Evolutionary conservation across 2,888 invertebrate species (phyloP).

Genomic region (Baccha elongata): DNA sequence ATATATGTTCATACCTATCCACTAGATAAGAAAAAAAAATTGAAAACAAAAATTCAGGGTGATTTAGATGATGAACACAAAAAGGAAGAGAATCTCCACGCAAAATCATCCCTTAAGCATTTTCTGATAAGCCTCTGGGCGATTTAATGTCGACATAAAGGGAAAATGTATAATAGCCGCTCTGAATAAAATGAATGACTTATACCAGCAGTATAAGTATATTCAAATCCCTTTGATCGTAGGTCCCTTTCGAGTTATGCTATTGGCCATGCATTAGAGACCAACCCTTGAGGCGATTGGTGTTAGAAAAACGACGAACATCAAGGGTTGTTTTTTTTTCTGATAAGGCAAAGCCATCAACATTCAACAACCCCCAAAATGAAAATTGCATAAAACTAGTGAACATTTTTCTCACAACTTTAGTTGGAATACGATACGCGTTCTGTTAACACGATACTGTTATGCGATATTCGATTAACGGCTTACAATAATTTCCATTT

Average conservation of each 20-base stretch:
- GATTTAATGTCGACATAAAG: constrained; percentile 69
- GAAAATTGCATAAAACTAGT: constrained; percentile 79
- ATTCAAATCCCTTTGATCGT: constrained; percentile 77
- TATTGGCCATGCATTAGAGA: constrained; percentile 75
- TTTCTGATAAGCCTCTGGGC: constrained; percentile 76
- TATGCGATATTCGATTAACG: constrained; percentile 49
- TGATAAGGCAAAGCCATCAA: constrained; percentile 47
- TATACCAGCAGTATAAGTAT: constrained; percentile 32
- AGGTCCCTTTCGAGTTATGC: constrained; percentile 68
- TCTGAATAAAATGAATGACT: constrained; percentile 50
- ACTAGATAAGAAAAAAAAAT: constrained; percentile 21
- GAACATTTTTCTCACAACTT: constrained; percentile 78
- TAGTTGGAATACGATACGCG: constrained; percentile 81
- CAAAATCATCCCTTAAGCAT: constrained; percentile 75
- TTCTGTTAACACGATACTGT: constrained; percentile 75
- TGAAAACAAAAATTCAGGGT: constrained; percentile 60
- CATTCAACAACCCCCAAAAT: constrained; percentile 49
- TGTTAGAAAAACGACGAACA: constrained; percentile 35
- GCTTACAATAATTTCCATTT: background rate
- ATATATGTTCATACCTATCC: background rate
- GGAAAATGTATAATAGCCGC: constrained; percentile 55
- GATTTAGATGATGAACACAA: constrained; percentile 34
- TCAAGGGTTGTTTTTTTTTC: constrained; percentile 53
- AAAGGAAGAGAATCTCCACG: constrained; percentile 59
- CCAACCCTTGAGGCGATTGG: constrained; percentile 80